Evolutionary conservation across 2,888 invertebrate species (phyloP).

Genomic region (Spisula solida): DNA sequence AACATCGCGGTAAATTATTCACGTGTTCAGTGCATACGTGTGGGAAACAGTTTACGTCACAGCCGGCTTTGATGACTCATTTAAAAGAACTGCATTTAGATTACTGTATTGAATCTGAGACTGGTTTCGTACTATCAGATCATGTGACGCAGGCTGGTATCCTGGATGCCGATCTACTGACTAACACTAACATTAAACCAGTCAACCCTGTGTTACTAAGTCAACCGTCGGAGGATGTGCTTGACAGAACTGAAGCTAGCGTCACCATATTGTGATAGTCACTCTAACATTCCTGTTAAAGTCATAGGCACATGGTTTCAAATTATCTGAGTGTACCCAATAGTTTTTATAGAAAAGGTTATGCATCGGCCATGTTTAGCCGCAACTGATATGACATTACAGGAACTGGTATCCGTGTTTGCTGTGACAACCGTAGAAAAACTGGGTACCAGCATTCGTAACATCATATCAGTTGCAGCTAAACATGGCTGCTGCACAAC

Average conservation of each 20-base stretch:
- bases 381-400: no score
- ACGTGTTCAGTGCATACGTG: slow-evolving; percentile 36
- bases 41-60: slow-evolving; percentile 25
- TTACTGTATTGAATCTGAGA: no score
- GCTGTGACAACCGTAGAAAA: no score
- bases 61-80: slow-evolving; percentile 12
- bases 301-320: no score
- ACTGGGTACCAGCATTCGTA: no score
- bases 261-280: background rate
- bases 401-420: no score
- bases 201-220: background rate
- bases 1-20: slow-evolving; percentile 22
- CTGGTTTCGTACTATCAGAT: no score
- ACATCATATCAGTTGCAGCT: no score
- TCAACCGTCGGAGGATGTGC: background rate
- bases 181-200: background rate
- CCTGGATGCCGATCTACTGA: background rate
- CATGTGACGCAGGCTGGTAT: background rate
- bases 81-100: slow-evolving; percentile 11
- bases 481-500: no score
- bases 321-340: no score
- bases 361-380: no score
- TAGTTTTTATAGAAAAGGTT: no score
- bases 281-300: background rate
- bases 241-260: background rate